These are phyloP conservation scores for Ptilorrhoa leucosticta DNA, from an alignment of 2,113 vertebrate species.

Conservation along the genomic window DNA sequence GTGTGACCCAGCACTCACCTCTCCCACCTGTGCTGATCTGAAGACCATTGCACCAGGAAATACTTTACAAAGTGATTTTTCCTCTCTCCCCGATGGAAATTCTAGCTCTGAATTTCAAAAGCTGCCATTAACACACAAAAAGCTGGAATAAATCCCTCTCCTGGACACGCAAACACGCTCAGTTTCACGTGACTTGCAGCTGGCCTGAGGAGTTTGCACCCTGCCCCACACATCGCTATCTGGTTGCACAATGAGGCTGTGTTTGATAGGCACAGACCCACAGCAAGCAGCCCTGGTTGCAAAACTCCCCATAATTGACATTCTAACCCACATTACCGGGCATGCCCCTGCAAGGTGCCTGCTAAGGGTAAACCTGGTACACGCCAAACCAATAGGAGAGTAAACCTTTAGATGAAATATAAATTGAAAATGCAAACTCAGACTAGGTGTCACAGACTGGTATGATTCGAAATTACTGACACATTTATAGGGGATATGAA, in stretches of 20 bases:
- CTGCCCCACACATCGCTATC: background rate
- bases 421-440: background rate
- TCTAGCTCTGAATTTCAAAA: background rate
- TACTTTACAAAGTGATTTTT: background rate
- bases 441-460: background rate
- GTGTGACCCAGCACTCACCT: background rate
- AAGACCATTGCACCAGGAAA: background rate
- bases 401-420: background rate
- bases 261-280: background rate
- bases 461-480: background rate
- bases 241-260: background rate
- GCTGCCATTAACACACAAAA: background rate
- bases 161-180: background rate
- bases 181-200: conserved; percentile 16
- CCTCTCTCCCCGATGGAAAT: background rate
- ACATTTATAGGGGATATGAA: background rate
- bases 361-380: background rate
- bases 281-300: background rate
- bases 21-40: background rate
- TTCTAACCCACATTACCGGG: background rate
- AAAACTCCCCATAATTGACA: background rate
- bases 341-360: background rate
- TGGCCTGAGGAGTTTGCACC: background rate
- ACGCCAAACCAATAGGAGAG: background rate
- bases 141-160: background rate